Evolutionary conservation across 2,113 vertebrate species (phyloP), one percentile per base, ranked within the genome.

Genomic region (Reinhardtius hippoglossoides): DNA sequence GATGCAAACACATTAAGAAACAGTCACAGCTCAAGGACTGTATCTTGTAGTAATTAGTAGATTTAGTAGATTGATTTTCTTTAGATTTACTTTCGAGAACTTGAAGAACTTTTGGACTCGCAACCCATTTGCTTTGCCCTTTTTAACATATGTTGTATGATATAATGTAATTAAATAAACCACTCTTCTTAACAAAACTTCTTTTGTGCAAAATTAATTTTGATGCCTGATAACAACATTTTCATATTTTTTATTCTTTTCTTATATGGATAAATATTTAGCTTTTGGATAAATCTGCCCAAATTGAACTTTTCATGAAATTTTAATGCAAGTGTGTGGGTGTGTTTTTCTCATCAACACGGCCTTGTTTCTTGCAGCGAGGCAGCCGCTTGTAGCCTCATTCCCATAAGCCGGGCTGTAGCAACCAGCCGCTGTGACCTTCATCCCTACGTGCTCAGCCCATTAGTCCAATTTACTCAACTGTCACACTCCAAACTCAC

Each of bases 401-500:
- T 83, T 82, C 75, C 71, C 76, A 75, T 61, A 80, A 88, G 78
- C 50, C 23, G 42, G 67, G 73, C 64, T 60, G 55, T 42, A 78
- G 64, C 59, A 86, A 70, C 23, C 52, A 62, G 76, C 64, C 61
- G 69, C 12, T 59, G 71, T 87, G 84, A 87, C 88, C 90, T 84
- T 87, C 78, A 68, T 85, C 82, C 67, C 63, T 67, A 68, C 55
- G 64, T 82, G 83, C 71, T 87, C 83, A 82, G 86, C 74, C 90
- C 83, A 89, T 92, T 92, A 89, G 80, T 91, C 83, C 87, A 91
- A 91, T 93, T 88, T 89, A 86, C 75, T 91, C 81, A 89, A 83
- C 86, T 92, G 92, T 91, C 87, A 90, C 81, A 79, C 80, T 80
- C 72, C 75, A 78, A 75, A 87, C 79, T 86, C 85, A 86, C 85